Percentiles rank a stretch among this genome's conserved stretches.
Evolutionary conservation across 1,140 invertebrate species (phyloP).

Genomic region (Leptinotarsa undecemlineata): DNA sequence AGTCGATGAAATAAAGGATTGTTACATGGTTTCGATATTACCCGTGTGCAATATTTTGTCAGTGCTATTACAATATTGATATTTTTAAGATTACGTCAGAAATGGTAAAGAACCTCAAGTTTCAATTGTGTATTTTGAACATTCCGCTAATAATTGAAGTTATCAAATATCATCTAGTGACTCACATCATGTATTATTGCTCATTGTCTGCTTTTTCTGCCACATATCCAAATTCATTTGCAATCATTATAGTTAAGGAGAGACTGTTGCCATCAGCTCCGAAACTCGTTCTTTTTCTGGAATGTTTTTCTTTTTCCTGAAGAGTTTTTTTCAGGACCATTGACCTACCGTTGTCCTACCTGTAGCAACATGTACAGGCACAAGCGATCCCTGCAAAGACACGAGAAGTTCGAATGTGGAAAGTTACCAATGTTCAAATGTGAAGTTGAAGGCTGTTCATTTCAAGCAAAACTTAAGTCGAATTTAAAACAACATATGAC

Average conservation of each 20-base stretch:
- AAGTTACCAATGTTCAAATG: conserved; percentile 61
- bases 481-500: conserved; percentile 22
- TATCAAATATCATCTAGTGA: too few relatives aligned
- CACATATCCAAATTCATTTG: not conserved
- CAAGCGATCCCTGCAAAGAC: conserved; percentile 53
- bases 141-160: too few relatives aligned
- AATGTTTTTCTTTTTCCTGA: not conserved
- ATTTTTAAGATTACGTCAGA: too few relatives aligned
- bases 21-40: too few relatives aligned
- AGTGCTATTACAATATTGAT: too few relatives aligned
- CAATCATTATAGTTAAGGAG: not conserved
- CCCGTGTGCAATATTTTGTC: too few relatives aligned
- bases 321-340: not conserved
- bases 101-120: too few relatives aligned
- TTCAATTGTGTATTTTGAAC: too few relatives aligned
- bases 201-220: not conserved
- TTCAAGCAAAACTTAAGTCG: conserved; percentile 36
- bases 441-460: conserved; percentile 57
- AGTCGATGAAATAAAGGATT: too few relatives aligned
- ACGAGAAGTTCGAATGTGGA: conserved; percentile 58
- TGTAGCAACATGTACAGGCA: not conserved
- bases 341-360: not conserved
- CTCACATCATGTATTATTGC: not conserved
- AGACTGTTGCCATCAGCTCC: not conserved
- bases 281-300: too few relatives aligned